Percentiles rank a stretch among this genome's conserved stretches.
Conservation (phyloP, 2,113 vertebrate genomes). For the Saguinus midas region DNA sequence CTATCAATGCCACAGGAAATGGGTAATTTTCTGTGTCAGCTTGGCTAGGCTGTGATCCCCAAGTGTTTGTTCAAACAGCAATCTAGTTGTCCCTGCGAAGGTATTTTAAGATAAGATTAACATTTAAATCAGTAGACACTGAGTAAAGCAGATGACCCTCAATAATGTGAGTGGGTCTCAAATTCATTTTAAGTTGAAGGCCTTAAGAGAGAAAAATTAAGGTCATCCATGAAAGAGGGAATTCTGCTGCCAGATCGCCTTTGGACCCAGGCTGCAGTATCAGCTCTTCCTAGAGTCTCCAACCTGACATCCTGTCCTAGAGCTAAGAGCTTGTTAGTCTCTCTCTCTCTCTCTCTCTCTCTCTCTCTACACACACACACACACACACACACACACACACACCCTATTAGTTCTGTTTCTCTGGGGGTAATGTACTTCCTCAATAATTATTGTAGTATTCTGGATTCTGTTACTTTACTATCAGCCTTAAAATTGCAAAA, state of each 20-base stretch:
- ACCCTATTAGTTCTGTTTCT: background rate
- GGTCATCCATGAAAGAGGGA: background rate
- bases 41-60: background rate
- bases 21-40: background rate
- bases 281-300: background rate
- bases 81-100: background rate
- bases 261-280: background rate
- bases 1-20: rapidly evolving
- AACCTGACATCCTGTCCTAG: background rate
- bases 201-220: background rate
- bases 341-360: background rate
- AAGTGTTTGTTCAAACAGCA: background rate
- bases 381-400: background rate
- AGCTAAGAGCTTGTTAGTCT: background rate
- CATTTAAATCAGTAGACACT: background rate
- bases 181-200: background rate
- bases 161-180: background rate
- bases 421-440: background rate
- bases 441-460: background rate
- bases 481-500: background rate
- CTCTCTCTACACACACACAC: background rate
- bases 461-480: background rate
- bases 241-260: background rate
- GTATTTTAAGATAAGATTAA: background rate
- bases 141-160: background rate